Base-by-base conservation (phyloP, 2,113 vertebrate species). In the Delphinapterus leucas region DNA sequence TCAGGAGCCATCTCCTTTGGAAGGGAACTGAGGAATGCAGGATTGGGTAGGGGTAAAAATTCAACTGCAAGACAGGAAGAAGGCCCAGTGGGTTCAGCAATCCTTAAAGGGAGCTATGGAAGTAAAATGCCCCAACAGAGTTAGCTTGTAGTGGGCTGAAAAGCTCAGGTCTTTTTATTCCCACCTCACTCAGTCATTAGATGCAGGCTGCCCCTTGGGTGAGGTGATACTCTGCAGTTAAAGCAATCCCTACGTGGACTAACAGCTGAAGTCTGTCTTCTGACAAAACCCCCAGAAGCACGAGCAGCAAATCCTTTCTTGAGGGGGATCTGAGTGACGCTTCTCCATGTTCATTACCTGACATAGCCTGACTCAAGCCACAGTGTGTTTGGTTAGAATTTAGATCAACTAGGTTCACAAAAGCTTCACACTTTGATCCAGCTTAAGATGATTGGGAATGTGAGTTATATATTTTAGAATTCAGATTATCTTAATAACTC, bases 301-400 rank as follows among this genome's bases (percentile, higher is more conserved):
- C 6, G 15, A 73, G 9, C 1, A 58, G 2, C 1, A 31, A 73
- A 10, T 73, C 33, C 26, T 76, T 92, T 21, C 49, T 41, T 38
- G n/a, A 10, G 17, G 3, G 6, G 31, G 7, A 61, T 25, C 44
- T 44, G 23, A 47, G 11, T 6, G 0, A 4, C 0, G 1, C 17
- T 87, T 87, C 53, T 53, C 44, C 18, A 8, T 4, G 0, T 53
- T 10, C 13, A 23, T 5, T 9, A 82, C 2, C 11, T 1, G 3
- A 7, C 11, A 60, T 0, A 3, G 41, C 9, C n/a, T 89, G 36
- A 74, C 5, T 44, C 41, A 93, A 36, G 10, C 9, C n/a, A n/a
- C 36, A 55, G 1, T 21, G 26, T 13, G 8, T 11, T 31, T 17
- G 1, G 23, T 88, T 65, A 70, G 36, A 93, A 60, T 36, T 76